Base-by-base conservation (phyloP, 2,888 invertebrate species). In the Acrobasis consociella region DNA sequence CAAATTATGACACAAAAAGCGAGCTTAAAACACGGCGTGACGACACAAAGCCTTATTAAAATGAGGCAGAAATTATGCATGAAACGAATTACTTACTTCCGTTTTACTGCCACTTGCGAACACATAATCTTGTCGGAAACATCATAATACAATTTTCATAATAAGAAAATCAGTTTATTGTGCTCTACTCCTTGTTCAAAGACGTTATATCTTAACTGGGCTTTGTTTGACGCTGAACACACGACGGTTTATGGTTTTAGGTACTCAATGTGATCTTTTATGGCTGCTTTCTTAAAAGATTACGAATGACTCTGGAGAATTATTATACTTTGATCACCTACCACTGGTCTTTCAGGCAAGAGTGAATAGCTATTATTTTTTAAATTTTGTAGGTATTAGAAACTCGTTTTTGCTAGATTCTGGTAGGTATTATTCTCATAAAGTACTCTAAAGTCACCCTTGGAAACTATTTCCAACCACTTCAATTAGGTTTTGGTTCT, bases 141-240 rank as follows among this genome's bases (percentile, higher is more conserved):
- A 62, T 67, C 65, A 67, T 69, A 70, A 74, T 72, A 71, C 68
- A 70, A 72, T 71, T 72, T 74, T 69, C 65, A 66, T 74, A 71
- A 73, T 70, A 71, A 69, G 72, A 67, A 68, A 71, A 74, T 72
- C 73, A 69, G 69, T 72, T 75, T 73, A 13, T 66, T 66, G 65
- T 69, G 58, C 66, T 71, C 69, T 67, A 66, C 67, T 63, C 59
- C 69, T 71, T 69, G 17, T 63, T 65, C 49, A 60, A 66, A 69
- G 50, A 66, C 65, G 60, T 68, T 68, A 11, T 13, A 9, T 22
- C 17, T 22, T 51, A 13, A n/a, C 11, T 46, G 46, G 5, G 13
- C 13, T 46, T 46, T 46, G n/a, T 46, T 13, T 5, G n/a, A 46
- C 46, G 9, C 13, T 2, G 5, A 13, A 46, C 13, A 46, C 13